Percentiles rank a stretch among this genome's conserved stretches.
Conservation (phyloP, 2,113 vertebrate genomes). For the Pantherophis guttatus region DNA sequence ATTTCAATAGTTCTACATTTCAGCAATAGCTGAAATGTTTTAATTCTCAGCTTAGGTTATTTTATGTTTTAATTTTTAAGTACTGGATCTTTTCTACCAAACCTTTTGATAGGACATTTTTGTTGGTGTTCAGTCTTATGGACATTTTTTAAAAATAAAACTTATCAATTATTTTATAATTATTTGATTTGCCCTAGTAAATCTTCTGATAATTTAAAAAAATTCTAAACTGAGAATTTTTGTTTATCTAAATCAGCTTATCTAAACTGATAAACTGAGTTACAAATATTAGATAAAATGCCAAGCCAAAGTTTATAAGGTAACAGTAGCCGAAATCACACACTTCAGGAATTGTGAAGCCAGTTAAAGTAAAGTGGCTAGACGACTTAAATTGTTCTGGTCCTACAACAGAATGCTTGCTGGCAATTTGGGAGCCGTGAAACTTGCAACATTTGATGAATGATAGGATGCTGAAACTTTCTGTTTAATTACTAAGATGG, state of each 20-base stretch:
- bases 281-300: not conserved
- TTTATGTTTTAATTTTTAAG: not conserved
- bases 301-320: not conserved
- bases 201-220: not conserved
- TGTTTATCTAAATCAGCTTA: no score
- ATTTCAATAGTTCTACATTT: not conserved
- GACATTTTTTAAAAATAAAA: not conserved
- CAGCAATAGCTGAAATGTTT: not conserved
- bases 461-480: not conserved
- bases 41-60: not conserved
- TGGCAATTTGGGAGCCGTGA: no score
- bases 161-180: not conserved
- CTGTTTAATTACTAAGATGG: not conserved
- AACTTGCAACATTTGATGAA: not conserved
- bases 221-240: not conserved
- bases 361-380: not conserved
- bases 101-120: not conserved
- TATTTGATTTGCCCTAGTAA: not conserved
- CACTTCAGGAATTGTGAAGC: not conserved
- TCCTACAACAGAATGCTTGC: not conserved
- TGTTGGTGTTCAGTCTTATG: not conserved
- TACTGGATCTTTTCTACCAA: not conserved
- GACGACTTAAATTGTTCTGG: not conserved
- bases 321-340: not conserved
- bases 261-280: not conserved